These are phyloP conservation scores for Erpornis zantholeuca DNA, from an alignment of 2,113 vertebrate genomes.

Conservation along the genomic window DNA sequence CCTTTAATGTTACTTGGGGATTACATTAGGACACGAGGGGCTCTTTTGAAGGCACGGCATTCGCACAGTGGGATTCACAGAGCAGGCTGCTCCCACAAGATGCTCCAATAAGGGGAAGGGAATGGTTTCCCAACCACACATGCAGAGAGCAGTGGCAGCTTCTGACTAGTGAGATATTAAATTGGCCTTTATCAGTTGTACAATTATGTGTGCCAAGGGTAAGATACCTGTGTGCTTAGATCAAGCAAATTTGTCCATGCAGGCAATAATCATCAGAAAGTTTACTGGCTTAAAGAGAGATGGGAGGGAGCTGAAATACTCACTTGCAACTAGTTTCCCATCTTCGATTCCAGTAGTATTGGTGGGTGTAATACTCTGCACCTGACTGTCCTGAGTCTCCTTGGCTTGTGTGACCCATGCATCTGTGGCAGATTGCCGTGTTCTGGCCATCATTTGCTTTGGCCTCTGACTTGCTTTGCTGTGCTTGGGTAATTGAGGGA, in stretches of 20 bases:
- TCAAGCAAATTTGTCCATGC: fast-evolving
- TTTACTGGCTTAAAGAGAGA: not conserved
- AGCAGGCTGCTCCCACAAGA: not conserved
- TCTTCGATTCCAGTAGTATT: not conserved
- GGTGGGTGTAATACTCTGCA: not conserved
- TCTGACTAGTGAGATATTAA: not conserved
- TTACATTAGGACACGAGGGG: not conserved
- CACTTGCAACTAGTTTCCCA: not conserved
- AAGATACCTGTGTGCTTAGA: not conserved
- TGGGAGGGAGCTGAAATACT: not conserved
- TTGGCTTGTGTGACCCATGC: not conserved
- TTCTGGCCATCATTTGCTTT: not conserved
- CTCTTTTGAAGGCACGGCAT: not conserved
- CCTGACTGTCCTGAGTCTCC: not conserved
- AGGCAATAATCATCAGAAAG: not conserved
- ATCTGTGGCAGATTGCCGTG: fast-evolving
- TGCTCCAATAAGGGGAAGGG: not conserved
- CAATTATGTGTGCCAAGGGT: not conserved
- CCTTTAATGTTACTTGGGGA: not conserved
- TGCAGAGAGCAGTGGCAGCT: not conserved
- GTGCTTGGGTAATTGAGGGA: not conserved
- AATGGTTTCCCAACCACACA: fast-evolving
- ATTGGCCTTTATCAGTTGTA: not conserved
- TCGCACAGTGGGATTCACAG: fast-evolving
- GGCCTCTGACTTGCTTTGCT: not conserved